phyloP scores from a whole-genome alignment of 53 echinoderm and acorn worm genomes.

The Echinometra lucunter region DNA sequence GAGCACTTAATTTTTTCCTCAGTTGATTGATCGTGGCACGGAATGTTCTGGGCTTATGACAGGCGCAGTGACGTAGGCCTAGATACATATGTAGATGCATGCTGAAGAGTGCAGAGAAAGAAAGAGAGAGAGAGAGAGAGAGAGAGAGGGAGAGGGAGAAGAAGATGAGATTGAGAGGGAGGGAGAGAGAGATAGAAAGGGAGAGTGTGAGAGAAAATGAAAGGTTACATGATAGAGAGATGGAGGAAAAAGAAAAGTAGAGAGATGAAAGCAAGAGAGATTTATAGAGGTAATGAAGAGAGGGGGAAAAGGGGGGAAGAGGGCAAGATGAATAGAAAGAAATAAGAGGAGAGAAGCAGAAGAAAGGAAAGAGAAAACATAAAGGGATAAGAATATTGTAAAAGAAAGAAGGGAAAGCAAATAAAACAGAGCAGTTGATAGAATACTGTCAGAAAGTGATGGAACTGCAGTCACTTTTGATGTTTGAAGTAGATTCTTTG shows the following conservation, averaged over 20 bases:
- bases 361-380: neutral
- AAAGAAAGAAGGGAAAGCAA: neutral
- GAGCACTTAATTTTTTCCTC: slow-evolving; percentile 41
- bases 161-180: neutral
- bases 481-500: slow-evolving; percentile 19
- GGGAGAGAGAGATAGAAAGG: neutral
- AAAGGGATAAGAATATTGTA: neutral
- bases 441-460: slow-evolving; percentile 17
- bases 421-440: neutral
- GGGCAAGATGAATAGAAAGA: neutral
- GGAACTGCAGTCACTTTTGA: slow-evolving; percentile 22
- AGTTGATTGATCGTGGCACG: slow-evolving; percentile 24
- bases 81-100: too few relatives aligned
- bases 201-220: neutral
- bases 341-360: neutral
- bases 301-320: neutral
- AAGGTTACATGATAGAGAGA: neutral
- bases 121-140: neutral
- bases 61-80: slow-evolving; percentile 14
- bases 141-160: neutral
- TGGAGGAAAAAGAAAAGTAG: neutral
- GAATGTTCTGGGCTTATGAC: slow-evolving; percentile 33
- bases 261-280: neutral
- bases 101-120: neutral
- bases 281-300: neutral